Conservation (phyloP, 2,888 invertebrate genomes). For the Drosophila trichaetosa region DNA sequence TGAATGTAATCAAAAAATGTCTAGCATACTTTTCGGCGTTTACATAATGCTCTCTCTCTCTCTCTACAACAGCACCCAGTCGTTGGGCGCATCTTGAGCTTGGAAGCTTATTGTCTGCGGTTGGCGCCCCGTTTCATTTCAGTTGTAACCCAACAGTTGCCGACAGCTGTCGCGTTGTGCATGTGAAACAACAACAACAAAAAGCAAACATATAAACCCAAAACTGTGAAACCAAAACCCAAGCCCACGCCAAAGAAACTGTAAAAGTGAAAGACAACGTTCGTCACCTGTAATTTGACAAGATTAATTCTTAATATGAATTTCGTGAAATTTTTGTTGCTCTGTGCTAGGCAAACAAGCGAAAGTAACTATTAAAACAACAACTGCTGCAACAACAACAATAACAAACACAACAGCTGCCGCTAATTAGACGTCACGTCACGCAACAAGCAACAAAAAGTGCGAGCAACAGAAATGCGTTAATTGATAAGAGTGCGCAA, state of each 20-base stretch:
- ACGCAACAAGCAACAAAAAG: conserved; percentile 40
- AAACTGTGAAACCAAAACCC: conserved; percentile 9
- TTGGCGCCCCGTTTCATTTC: conserved; percentile 31
- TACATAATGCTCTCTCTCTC: conserved; percentile 11
- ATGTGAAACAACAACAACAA: conserved; percentile 15
- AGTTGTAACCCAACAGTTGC: conserved; percentile 64
- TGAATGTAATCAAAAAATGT: neutral
- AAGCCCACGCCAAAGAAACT: conserved; percentile 41
- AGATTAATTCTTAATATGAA: conserved; percentile 71
- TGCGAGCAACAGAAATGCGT: conserved; percentile 43
- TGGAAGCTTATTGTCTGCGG: conserved; percentile 16
- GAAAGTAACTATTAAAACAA: conserved; percentile 58
- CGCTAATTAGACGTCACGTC: conserved; percentile 65
- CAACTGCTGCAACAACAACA: conserved; percentile 13
- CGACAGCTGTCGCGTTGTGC: conserved; percentile 54
- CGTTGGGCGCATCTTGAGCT: conserved; percentile 56
- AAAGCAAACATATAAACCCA: conserved; percentile 3
- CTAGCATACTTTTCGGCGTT: conserved; percentile 56
- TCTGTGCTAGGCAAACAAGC: conserved; percentile 52
- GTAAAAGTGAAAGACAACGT: conserved; percentile 72
- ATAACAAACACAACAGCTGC: neutral
- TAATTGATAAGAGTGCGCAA: conserved; percentile 36
- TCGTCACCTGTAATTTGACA: conserved; percentile 44
- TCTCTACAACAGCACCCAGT: conserved; percentile 51
- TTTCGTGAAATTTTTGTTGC: conserved; percentile 39